Percentiles rank a stretch among this genome's conserved stretches.
phyloP scores from a whole-genome alignment of 2,797 vertebrate species.

The Epinephelus awoara region DNA sequence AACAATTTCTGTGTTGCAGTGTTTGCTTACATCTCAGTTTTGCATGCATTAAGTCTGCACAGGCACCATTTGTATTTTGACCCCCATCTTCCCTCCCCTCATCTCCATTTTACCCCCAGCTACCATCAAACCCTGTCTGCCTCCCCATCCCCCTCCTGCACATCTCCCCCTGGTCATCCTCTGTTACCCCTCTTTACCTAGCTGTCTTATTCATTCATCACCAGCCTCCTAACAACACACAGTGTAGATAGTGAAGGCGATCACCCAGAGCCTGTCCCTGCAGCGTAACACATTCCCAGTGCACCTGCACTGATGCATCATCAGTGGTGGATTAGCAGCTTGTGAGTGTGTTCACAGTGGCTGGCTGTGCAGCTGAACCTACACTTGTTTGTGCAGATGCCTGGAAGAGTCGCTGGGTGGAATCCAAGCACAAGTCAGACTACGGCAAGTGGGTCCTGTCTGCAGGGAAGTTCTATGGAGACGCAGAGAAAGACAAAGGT shows the following conservation, averaged over 20 bases:
- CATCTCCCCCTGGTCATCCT: slow-evolving; percentile 38
- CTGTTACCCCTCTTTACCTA: slow-evolving; percentile 23
- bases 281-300: slow-evolving; percentile 5
- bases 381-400: slow-evolving; percentile 78
- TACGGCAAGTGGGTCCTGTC: slow-evolving; percentile 87
- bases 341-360: slow-evolving; percentile 19
- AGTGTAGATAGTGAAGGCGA: background rate
- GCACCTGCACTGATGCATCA: slow-evolving; percentile 54
- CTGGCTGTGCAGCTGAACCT: slow-evolving; percentile 34
- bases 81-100: slow-evolving; percentile 3
- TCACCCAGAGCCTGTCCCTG: slow-evolving; percentile 9
- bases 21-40: background rate
- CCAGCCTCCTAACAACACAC: background rate
- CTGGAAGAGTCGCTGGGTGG: slow-evolving; percentile 87
- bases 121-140: slow-evolving; percentile 41
- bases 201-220: slow-evolving; percentile 17
- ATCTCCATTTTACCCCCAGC: slow-evolving; percentile 16
- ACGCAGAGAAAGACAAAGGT: slow-evolving; percentile 90
- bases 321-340: background rate
- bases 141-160: slow-evolving; percentile 42
- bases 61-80: slow-evolving; percentile 42
- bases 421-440: slow-evolving; percentile 89
- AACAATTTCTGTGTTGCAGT: background rate
- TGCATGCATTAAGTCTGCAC: slow-evolving; percentile 1
- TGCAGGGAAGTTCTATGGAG: slow-evolving; percentile 88